Percentiles rank a stretch among this genome's conserved stretches.
Conservation (phyloP, 1,140 invertebrate species). For the Hyles euphorbiae region DNA sequence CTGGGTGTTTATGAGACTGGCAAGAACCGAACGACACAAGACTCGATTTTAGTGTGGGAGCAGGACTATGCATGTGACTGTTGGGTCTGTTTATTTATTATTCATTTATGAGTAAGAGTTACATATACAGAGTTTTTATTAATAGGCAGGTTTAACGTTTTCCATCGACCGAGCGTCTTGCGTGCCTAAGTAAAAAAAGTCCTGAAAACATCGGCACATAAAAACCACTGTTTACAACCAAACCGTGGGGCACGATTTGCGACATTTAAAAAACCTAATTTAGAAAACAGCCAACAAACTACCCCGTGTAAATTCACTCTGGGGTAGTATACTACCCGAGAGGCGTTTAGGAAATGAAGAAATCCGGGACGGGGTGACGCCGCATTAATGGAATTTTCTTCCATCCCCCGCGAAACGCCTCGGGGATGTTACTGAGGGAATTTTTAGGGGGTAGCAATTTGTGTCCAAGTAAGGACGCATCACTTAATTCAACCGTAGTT, state of each 20-base stretch:
- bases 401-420: constrained; percentile 23
- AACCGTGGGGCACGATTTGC: background rate
- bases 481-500: constrained; percentile 3
- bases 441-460: constrained; percentile 7
- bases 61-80: too few species aligned
- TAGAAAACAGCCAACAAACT: constrained; percentile 4
- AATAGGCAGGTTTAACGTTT: too few species aligned
- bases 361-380: constrained; percentile 41
- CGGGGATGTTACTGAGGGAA: background rate
- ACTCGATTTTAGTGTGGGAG: too few species aligned
- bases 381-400: constrained; percentile 51
- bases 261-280: constrained; percentile 7
- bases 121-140: too few species aligned
- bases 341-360: constrained; percentile 50
- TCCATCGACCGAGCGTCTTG: too few species aligned
- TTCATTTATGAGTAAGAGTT: too few species aligned
- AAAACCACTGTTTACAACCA: too few species aligned
- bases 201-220: too few species aligned
- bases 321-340: constrained; percentile 20
- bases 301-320: constrained; percentile 14
- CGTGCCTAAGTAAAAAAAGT: too few species aligned
- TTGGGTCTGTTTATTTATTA: too few species aligned
- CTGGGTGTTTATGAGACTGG: too few species aligned
- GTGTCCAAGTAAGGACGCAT: constrained; percentile 5
- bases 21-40: too few species aligned